Evolutionary conservation across 1,140 invertebrate genomes (phyloP), one percentile per base, ranked within the genome.

Genomic region (Drosophila sturtevanti): DNA sequence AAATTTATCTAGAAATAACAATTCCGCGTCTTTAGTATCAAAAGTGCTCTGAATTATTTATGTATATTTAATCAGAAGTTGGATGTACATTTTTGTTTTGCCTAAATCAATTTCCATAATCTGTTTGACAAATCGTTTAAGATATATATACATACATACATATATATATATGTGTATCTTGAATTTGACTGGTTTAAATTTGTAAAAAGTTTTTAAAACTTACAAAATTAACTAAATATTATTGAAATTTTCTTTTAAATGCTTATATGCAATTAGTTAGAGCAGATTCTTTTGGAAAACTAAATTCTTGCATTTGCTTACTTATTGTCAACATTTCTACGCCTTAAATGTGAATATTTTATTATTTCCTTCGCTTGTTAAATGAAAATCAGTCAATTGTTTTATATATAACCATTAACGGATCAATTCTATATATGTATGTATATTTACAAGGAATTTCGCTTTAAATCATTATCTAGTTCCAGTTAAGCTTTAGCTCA

Each of bases 401-500:
- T 12, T 12, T 35, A 12, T 35, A 35, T 35, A 12, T 12, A 35
- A n/a, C 37, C 4, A 14, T 38, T 38, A 38, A 38, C 37, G 7
- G n/a, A 4, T 38, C 12, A 38, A 38, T 38, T 38, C 37, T n/a
- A n/a, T 12, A 38, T 38, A 38, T 38, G 14, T 38, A n/a, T 38
- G 14, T 31, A 31, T 31, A 31, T 31, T 4, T 3, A 31, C n/a
- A n/a, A n/a, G n/a, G n/a, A n/a, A n/a, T n/a, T n/a, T n/a, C n/a
- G n/a, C n/a, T n/a, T n/a, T n/a, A n/a, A n/a, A n/a, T n/a, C 14
- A 14, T 16, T 18, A 44, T 48, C 41, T 48, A 16, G 41, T 48
- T 48, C 41, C 41, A 21, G 41, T 48, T 38, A 38, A 14, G 37
- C 37, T 38, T 48, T 48, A 48, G 41, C 41, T 48, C 41, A 48